These are phyloP conservation scores for Drosophila algonquin DNA, from an alignment of 2,888 invertebrate species.

Conservation along the genomic window DNA sequence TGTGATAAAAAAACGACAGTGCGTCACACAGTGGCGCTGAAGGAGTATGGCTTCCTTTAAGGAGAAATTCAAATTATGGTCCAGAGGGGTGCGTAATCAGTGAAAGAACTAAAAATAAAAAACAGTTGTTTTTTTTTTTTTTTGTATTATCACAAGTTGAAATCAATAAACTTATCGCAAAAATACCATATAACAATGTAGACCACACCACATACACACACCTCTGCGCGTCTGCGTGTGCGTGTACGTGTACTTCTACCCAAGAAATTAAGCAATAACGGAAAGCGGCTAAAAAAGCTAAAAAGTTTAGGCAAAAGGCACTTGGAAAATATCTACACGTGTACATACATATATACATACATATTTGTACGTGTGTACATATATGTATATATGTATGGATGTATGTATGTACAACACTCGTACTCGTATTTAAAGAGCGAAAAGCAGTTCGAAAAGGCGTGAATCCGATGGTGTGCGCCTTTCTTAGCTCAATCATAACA, in stretches of 20 bases:
- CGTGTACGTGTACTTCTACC: constrained; percentile 14
- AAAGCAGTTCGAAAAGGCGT: constrained; percentile 40
- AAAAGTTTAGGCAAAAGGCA: constrained; percentile 34
- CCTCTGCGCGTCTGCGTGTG: constrained; percentile 4
- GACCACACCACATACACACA: constrained; percentile 27
- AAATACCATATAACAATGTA: constrained; percentile 27
- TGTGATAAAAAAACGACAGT: constrained; percentile 11
- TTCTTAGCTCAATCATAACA: not conserved
- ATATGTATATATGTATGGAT: constrained; percentile 1
- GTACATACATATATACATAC: not conserved
- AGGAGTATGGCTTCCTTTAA: constrained; percentile 83
- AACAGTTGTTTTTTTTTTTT: constrained; percentile 2
- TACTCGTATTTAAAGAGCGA: not conserved
- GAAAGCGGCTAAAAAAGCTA: constrained; percentile 31
- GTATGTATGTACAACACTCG: constrained; percentile 1
- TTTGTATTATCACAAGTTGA: constrained; percentile 75
- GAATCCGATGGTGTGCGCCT: constrained; percentile 8
- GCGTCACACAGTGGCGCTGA: constrained; percentile 53
- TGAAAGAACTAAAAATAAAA: not conserved
- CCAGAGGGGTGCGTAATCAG: constrained; percentile 81
- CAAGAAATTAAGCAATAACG: constrained; percentile 47
- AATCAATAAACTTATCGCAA: constrained; percentile 78
- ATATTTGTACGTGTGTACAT: not conserved
- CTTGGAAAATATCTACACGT: constrained; percentile 30
- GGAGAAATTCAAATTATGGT: constrained; percentile 84